Conservation (phyloP, 2,888 invertebrate species). For the Lycaena phlaeas region DNA sequence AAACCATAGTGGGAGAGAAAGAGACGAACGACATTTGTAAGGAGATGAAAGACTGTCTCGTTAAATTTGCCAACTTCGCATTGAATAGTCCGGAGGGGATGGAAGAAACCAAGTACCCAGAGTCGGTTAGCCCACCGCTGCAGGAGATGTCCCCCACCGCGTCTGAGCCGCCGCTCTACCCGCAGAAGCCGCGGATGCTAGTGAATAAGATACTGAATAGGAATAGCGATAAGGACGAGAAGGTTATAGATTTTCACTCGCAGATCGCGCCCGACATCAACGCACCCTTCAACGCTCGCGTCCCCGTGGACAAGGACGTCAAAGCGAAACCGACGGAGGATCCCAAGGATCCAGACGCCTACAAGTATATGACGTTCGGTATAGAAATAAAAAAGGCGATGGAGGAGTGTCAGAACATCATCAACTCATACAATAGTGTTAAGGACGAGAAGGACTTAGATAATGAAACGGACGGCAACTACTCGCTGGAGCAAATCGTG, state of each 20-base stretch:
- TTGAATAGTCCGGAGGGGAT: conserved; percentile 31
- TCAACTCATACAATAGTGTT: conserved; percentile 50
- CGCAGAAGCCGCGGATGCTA: conserved; percentile 44
- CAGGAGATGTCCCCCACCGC: conserved; percentile 59
- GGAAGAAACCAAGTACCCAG: conserved; percentile 36
- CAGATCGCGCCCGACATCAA: conserved; percentile 34
- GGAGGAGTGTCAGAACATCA: conserved; percentile 64
- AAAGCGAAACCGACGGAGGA: conserved; percentile 8
- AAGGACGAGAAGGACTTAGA: conserved; percentile 33
- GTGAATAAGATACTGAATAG: conserved; percentile 43
- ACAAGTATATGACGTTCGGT: conserved; percentile 55
- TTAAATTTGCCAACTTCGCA: conserved; percentile 52
- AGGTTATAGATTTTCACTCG: conserved; percentile 29
- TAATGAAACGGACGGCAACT: conserved; percentile 27
- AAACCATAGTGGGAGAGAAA: conserved; percentile 47
- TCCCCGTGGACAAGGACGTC: conserved; percentile 22
- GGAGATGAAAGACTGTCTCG: conserved; percentile 58
- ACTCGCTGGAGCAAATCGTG: conserved; percentile 53
- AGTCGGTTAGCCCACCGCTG: conserved; percentile 56
- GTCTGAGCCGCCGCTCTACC: conserved; percentile 43
- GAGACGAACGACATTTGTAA: conserved; percentile 36
- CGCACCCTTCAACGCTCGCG: conserved; percentile 40
- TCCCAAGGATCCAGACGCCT: conserved; percentile 42
- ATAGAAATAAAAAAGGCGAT: conserved; percentile 61
- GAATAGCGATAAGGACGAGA: conserved; percentile 26